Evolutionary conservation across 2,888 invertebrate species (phyloP).

Genomic region (Conomelus anceps): DNA sequence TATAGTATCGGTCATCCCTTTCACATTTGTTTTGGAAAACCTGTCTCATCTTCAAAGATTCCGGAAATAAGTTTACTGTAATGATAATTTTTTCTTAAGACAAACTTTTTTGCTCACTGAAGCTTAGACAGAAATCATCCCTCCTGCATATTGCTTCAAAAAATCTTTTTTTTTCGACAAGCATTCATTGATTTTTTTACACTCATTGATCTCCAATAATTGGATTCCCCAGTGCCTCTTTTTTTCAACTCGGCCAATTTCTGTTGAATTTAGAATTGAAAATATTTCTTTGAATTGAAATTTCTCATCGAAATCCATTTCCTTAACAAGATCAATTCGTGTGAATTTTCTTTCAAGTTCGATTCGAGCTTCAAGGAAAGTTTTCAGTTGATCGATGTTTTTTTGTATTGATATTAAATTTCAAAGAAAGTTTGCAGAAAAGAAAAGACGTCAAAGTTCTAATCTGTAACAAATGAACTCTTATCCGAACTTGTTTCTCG

Average conservation of each 20-base stretch:
- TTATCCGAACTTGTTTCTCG: neutral
- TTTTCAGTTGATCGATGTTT: neutral
- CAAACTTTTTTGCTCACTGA: neutral
- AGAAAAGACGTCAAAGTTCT: neutral
- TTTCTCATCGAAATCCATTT: neutral
- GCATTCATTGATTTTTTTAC: neutral
- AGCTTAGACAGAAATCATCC: neutral
- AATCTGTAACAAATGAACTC: neutral
- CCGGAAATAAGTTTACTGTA: neutral
- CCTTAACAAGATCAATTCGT: neutral
- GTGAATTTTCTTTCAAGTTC: neutral
- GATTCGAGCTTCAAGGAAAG: neutral
- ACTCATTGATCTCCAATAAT: neutral
- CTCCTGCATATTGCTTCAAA: neutral
- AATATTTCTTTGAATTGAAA: neutral
- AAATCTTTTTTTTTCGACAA: too few relatives aligned
- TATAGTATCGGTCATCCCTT: neutral
- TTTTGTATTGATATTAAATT: neutral
- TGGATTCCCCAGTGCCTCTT: too few relatives aligned
- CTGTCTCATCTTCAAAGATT: neutral
- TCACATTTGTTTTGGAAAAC: neutral
- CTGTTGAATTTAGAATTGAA: neutral
- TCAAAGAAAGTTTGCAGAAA: neutral
- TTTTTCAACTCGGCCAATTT: neutral
- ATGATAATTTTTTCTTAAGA: neutral